A percentile compares a stretch with the other conserved stretches of the same genome.
Conservation (phyloP, 2,113 vertebrate species). For the Gambusia holbrooki region DNA sequence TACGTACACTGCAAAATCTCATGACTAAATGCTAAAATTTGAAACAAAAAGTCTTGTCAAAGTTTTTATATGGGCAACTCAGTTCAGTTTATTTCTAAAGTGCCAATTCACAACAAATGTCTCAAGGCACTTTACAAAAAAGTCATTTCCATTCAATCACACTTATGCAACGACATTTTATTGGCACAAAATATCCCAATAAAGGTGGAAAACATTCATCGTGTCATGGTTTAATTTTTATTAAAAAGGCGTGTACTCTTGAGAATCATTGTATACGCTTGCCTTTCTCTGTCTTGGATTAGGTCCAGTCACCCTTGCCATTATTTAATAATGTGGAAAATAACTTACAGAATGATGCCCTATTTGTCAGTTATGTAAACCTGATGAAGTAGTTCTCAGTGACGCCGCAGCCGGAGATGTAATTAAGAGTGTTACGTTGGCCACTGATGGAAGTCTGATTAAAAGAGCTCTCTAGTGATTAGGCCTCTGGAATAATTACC, state of each 20-base stretch:
- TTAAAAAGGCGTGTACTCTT: not conserved
- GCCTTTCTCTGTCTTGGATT: not conserved
- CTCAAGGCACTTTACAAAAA: no score
- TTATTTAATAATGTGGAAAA: constrained; percentile 18
- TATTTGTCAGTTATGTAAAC: constrained; percentile 45
- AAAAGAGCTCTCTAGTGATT: constrained; percentile 71
- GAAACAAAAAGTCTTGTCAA: no score
- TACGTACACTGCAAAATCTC: no score
- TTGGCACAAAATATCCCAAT: no score
- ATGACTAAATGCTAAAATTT: no score
- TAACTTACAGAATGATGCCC: constrained; percentile 5
- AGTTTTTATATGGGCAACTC: no score
- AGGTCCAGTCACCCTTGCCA: not conserved
- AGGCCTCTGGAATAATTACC: constrained; percentile 65
- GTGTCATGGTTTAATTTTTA: not conserved
- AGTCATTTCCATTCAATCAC: no score
- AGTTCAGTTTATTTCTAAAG: no score
- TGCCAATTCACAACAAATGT: no score
- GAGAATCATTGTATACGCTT: not conserved
- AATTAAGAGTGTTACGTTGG: constrained; percentile 69
- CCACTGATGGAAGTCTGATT: constrained; percentile 73
- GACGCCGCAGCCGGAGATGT: constrained; percentile 46
- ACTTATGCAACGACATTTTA: no score
- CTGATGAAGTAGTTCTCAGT: constrained; percentile 41
- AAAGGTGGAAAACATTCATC: not conserved